Evolutionary conservation across 2,888 invertebrate species (phyloP).

Genomic region (Drosophila prostipennis): DNA sequence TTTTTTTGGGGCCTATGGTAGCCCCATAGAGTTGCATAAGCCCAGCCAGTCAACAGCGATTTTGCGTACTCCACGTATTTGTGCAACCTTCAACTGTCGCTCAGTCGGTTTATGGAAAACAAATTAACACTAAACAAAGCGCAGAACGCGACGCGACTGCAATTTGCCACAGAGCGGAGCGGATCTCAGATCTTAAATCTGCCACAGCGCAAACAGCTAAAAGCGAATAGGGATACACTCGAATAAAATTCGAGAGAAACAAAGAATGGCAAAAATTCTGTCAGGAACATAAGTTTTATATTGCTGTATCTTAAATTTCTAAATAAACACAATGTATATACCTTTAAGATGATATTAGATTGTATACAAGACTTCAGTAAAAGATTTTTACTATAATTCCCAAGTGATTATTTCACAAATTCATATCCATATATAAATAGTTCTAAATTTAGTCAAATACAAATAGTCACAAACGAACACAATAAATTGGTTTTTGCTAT

Average conservation of each 20-base stretch:
- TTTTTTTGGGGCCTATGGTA: slow-evolving; percentile 14
- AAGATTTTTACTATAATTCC: no score
- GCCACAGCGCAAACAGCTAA: slow-evolving; percentile 35
- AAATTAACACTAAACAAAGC: slow-evolving; percentile 65
- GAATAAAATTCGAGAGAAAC: background rate
- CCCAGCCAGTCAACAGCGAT: slow-evolving; percentile 29
- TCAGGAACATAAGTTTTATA: no score
- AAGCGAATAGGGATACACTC: slow-evolving; percentile 20
- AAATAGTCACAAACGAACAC: no score
- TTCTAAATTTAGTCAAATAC: no score
- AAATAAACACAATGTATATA: no score
- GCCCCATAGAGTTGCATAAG: slow-evolving; percentile 18
- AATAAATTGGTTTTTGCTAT: no score
- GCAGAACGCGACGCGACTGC: slow-evolving; percentile 63
- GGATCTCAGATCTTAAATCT: slow-evolving; percentile 47
- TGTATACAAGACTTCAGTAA: no score
- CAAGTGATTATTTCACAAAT: no score
- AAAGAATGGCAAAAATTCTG: no score
- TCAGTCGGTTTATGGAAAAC: slow-evolving; percentile 55
- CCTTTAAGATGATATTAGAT: no score
- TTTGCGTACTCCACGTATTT: slow-evolving; percentile 51
- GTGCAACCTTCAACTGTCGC: slow-evolving; percentile 73
- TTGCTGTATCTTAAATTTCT: no score
- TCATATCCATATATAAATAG: no score
- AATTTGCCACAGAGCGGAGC: slow-evolving; percentile 75